A percentile compares a stretch with the other conserved stretches of the same genome.
Conservation (phyloP, 2,888 invertebrate species). For the Pollenia amentaria region DNA sequence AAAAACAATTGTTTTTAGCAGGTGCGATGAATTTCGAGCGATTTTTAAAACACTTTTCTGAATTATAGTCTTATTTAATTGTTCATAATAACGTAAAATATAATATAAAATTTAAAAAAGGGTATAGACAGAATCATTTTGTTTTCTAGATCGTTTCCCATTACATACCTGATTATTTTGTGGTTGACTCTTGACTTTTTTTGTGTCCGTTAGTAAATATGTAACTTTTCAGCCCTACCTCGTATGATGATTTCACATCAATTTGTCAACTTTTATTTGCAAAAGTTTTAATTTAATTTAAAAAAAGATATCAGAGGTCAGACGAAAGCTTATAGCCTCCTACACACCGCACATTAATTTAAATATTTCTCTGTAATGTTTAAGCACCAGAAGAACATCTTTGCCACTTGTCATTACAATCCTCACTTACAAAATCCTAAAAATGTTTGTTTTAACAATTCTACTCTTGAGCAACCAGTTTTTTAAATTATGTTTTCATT, state of each 20-base stretch:
- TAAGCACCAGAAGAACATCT: background rate
- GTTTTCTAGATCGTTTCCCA: too few species aligned
- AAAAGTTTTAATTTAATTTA: constrained; percentile 63
- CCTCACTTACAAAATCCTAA: background rate
- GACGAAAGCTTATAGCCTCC: constrained; percentile 18
- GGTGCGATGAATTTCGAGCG: too few species aligned
- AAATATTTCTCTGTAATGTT: background rate
- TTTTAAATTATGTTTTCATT: constrained; percentile 1
- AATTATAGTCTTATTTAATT: too few species aligned
- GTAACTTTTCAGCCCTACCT: background rate
- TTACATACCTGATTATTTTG: too few species aligned
- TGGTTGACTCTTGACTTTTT: too few species aligned
- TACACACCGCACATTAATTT: background rate
- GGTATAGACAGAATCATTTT: too few species aligned
- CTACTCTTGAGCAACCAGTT: constrained; percentile 13
- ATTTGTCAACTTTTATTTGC: constrained; percentile 37
- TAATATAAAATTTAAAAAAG: too few species aligned
- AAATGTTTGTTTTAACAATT: constrained; percentile 9
- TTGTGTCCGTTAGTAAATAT: too few species aligned
- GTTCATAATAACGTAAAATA: too few species aligned
- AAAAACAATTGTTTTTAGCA: too few species aligned
- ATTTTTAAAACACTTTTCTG: too few species aligned
- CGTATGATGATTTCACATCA: constrained; percentile 59
- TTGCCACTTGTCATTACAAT: background rate
- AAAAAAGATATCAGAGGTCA: constrained; percentile 67